Evolutionary conservation across 2,888 invertebrate species (phyloP).

Genomic region (Quadroppia sp.): DNA sequence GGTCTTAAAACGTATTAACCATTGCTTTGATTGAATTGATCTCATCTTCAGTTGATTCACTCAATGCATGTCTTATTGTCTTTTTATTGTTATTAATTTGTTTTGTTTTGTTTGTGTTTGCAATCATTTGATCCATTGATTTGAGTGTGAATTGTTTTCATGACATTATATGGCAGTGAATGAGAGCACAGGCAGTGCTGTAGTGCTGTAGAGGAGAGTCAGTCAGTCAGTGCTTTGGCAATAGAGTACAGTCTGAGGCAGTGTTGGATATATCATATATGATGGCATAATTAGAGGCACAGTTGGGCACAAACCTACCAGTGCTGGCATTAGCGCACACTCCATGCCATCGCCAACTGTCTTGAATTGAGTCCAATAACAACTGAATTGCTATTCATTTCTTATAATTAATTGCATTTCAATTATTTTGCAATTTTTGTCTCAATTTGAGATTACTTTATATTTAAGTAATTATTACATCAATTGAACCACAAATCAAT

Average conservation of each 20-base stretch:
- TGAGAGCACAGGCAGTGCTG: neutral
- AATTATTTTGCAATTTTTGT: neutral
- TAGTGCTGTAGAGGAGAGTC: neutral
- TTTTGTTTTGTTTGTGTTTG: no score
- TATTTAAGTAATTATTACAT: neutral
- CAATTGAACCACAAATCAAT: neutral
- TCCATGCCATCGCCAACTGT: neutral
- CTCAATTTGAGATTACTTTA: neutral
- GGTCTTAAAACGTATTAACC: no score
- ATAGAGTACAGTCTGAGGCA: neutral
- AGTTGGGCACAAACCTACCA: neutral
- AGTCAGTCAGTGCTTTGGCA: neutral
- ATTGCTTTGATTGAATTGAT: no score
- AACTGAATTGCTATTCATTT: neutral
- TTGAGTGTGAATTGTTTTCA: neutral
- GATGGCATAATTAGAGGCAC: slow-evolving; percentile 9
- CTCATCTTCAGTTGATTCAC: no score
- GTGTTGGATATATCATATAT: neutral
- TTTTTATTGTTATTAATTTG: no score
- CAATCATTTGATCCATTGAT: neutral
- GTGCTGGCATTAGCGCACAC: slow-evolving; percentile 9
- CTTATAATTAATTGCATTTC: neutral
- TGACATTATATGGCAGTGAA: no score
- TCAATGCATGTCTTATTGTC: no score
- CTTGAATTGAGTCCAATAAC: neutral